Conservation (phyloP, 2,797 vertebrate genomes). For the Notoglanidium macrostoma region DNA sequence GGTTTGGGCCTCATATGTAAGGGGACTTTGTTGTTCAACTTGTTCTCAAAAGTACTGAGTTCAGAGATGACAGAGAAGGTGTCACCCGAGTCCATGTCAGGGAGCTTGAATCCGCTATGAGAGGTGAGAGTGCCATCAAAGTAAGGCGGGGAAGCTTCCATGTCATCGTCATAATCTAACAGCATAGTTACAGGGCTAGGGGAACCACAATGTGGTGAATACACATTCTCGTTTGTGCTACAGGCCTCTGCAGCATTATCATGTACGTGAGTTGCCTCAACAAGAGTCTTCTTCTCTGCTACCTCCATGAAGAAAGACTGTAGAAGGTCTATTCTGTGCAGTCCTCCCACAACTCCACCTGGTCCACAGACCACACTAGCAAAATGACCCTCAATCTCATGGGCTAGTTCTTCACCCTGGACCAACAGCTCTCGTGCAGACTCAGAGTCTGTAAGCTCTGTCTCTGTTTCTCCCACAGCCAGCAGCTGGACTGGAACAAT, state of each 20-base stretch:
- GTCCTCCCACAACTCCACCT: slow-evolving; percentile 60
- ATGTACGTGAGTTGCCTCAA: slow-evolving; percentile 84
- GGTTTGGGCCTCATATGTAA: slow-evolving; percentile 89
- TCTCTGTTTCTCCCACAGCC: slow-evolving; percentile 73
- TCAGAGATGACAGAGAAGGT: slow-evolving; percentile 82
- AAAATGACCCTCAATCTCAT: slow-evolving; percentile 83
- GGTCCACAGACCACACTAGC: slow-evolving; percentile 70
- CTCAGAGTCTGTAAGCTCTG: slow-evolving; percentile 75
- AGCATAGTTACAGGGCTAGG: slow-evolving; percentile 85
- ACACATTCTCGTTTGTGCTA: slow-evolving; percentile 77
- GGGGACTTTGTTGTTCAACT: slow-evolving; percentile 89
- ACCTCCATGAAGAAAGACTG: slow-evolving; percentile 82
- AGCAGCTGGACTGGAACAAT: slow-evolving; percentile 83
- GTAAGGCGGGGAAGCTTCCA: slow-evolving; percentile 83
- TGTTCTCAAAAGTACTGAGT: slow-evolving; percentile 87
- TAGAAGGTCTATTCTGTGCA: slow-evolving; percentile 78
- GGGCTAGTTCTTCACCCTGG: slow-evolving; percentile 85
- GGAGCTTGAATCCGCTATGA: slow-evolving; percentile 85
- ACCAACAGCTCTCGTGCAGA: slow-evolving; percentile 76
- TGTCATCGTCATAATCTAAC: slow-evolving; percentile 92
- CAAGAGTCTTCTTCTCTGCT: slow-evolving; percentile 79
- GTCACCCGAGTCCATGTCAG: slow-evolving; percentile 88
- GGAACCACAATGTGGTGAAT: slow-evolving; percentile 80
- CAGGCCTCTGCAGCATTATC: slow-evolving; percentile 82
- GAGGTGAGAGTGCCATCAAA: slow-evolving; percentile 81